Percentiles rank a stretch among this genome's conserved stretches.
Conservation (phyloP, 2,113 vertebrate genomes). For the Ophthalmolycus amberensis region DNA sequence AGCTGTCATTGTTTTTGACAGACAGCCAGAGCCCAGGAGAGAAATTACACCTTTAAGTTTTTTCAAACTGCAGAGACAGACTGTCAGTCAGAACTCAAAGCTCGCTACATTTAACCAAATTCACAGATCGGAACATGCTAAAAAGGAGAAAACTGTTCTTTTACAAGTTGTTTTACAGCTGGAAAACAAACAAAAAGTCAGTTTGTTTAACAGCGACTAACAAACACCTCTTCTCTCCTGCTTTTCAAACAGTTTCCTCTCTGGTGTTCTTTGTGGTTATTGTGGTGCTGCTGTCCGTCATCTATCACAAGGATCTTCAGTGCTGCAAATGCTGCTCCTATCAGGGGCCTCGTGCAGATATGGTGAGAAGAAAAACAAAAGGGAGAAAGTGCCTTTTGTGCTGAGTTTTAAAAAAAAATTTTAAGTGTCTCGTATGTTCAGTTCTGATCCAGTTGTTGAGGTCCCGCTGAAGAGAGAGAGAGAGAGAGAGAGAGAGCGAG, state of each 20-base stretch:
- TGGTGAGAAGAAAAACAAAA: constrained; percentile 63
- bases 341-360: constrained; percentile 81
- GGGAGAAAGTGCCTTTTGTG: constrained; percentile 20
- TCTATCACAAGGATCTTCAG: constrained; percentile 83
- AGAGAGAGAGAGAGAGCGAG: not conserved
- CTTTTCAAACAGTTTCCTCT: constrained; percentile 79
- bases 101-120: not conserved
- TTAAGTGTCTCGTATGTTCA: constrained; percentile 34
- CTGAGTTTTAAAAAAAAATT: too few relatives aligned
- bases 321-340: constrained; percentile 86
- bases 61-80: not conserved
- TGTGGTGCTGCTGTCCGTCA: constrained; percentile 83
- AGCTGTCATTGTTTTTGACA: constrained; percentile 29
- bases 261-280: constrained; percentile 84
- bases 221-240: constrained; percentile 25
- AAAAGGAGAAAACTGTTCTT: not conserved
- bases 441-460: constrained; percentile 23
- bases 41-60: not conserved
- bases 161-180: not conserved
- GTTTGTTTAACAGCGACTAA: constrained; percentile 30
- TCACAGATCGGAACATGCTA: not conserved
- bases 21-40: constrained; percentile 10
- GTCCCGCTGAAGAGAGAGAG: constrained; percentile 7
- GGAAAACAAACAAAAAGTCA: not conserved
- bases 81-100: constrained; percentile 18